Conservation (phyloP, 1,140 invertebrate genomes). For the Platyscapa corneri region DNA sequence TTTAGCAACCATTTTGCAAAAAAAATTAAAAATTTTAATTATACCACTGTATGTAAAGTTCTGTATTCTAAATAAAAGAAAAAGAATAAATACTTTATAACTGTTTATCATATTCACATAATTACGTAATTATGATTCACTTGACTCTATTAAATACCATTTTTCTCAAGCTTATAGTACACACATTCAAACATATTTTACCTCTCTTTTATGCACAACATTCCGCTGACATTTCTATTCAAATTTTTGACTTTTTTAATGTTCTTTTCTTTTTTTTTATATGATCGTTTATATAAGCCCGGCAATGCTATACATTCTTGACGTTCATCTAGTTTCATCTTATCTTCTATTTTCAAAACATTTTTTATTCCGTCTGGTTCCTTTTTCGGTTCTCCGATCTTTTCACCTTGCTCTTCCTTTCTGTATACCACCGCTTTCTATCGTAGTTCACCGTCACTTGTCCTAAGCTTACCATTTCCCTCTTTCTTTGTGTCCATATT, state of each 20-base stretch:
- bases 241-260: constrained; percentile 35
- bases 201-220: neutral
- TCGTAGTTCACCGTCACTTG: neutral
- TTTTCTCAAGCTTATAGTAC: neutral
- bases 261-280: constrained; percentile 40
- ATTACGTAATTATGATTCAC: neutral
- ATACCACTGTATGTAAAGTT: neutral
- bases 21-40: constrained; percentile 26
- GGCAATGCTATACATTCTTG: neutral
- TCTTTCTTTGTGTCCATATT: neutral
- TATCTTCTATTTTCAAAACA: constrained; percentile 50
- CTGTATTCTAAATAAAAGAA: neutral
- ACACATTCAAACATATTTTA: neutral
- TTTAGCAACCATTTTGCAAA: neutral
- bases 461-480: neutral
- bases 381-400: constrained; percentile 51
- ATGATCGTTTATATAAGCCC: neutral
- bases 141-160: constrained; percentile 14
- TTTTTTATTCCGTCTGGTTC: constrained; percentile 53
- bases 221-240: constrained; percentile 1
- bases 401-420: constrained; percentile 44
- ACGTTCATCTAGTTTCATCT: constrained; percentile 52
- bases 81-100: neutral
- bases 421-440: neutral
- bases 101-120: neutral